Evolutionary conservation across 1,140 invertebrate species (phyloP).

Genomic region (Ceratoteleas bidentatus): DNA sequence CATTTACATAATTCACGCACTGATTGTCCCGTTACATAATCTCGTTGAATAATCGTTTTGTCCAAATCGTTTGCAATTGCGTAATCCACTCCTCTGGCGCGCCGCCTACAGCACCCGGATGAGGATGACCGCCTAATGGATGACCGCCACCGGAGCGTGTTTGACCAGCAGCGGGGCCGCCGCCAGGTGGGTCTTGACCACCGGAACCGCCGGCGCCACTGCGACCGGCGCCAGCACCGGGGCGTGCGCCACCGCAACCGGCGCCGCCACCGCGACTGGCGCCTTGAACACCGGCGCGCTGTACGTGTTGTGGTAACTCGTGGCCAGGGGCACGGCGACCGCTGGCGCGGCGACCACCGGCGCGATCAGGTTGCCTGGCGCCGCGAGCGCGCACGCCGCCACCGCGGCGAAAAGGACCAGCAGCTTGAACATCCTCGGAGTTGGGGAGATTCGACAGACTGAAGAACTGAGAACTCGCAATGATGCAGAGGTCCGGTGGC

Average conservation of each 20-base stretch:
- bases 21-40: too few relatives aligned
- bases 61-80: too few relatives aligned
- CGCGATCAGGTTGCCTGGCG: conserved; percentile 60
- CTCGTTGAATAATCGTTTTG: too few relatives aligned
- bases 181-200: conserved; percentile 48
- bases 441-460: conserved; percentile 14
- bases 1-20: too few relatives aligned
- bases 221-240: conserved; percentile 5
- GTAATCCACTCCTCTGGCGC: too few relatives aligned
- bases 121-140: conserved; percentile 33
- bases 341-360: conserved; percentile 18
- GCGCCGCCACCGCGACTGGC: conserved; percentile 14
- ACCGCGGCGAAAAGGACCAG: conserved; percentile 82
- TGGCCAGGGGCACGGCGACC: conserved; percentile 28
- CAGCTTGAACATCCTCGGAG: conserved; percentile 79
- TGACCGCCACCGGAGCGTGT: conserved; percentile 17
- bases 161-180: conserved; percentile 47
- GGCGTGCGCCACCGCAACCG: conserved; percentile 46
- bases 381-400: conserved; percentile 75
- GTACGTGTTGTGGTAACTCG: conserved; percentile 47
- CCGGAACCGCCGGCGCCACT: conserved; percentile 4
- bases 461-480: conserved; percentile 56
- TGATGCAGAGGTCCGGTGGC: conserved; percentile 56
- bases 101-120: too few relatives aligned
- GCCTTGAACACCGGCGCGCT: conserved; percentile 20